Base-by-base conservation (phyloP, 2,113 vertebrate species). In the Pangasianodon gigas region DNA sequence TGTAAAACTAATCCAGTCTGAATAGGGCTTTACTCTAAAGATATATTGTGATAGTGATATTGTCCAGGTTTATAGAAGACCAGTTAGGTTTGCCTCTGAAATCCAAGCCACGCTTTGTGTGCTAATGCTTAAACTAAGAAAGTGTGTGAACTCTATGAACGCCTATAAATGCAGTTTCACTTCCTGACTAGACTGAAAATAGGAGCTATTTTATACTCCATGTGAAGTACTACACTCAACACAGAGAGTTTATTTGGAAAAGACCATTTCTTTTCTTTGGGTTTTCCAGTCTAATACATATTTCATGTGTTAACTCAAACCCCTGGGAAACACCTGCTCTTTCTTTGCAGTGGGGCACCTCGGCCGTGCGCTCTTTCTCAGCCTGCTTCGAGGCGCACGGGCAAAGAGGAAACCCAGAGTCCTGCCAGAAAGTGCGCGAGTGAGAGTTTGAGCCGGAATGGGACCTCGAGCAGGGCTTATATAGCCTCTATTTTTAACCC, bases 401-500 rank as follows among this genome's bases (percentile, higher is more conserved):
- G 77, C 85, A 74, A 87, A 84, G 87, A 92, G 84, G 89, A 92
- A 90, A 86, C 58, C 37, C 65, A 86, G 91, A 89, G 85, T 89
- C 90, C 85, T 91, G 91, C 74, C 92, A 90, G 92, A 92, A 91
- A 74, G 77, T 86, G 89, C 41, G 84, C 32, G 84, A 95, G 93
- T 91, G 10, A 90, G 91, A 37, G 93, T 94, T 89, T 95, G 95
- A 97, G 94, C 90, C 86, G 91, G 93, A 91, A 91, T 94, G 95
- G 95, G 96, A 96, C 96, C 95, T 93, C 94, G 92, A 0, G 54
- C 94, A 48, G 91, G 93, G 96, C 93, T 98, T 98, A 97, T 98
- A 98, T 98, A 98, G 96, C 93, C 93, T 91, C 97, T 98, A 98
- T 98, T 98, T 98, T 98, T 97, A 97, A 97, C 97, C 96, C 96